Evolutionary conservation across 2,888 invertebrate species (phyloP).

Genomic region (Chaetoderma sp.): DNA sequence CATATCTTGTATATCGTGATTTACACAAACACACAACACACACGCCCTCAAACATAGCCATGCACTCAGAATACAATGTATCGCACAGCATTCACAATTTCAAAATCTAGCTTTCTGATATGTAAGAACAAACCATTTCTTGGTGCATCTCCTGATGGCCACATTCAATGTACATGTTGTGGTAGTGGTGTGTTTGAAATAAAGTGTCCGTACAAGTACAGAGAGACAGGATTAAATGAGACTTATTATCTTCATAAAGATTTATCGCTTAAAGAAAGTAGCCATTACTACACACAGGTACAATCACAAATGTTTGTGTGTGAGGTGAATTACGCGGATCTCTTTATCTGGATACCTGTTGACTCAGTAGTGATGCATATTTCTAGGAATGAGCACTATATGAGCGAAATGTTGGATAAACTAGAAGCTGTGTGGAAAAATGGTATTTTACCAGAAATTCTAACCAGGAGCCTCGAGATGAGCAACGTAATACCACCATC

Average conservation of each 20-base stretch:
- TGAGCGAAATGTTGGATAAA: neutral
- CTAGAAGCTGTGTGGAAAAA: neutral
- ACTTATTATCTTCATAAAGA: neutral
- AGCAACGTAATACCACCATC: neutral
- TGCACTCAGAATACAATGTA: neutral
- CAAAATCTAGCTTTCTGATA: neutral
- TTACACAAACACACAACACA: no score
- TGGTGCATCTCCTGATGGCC: neutral
- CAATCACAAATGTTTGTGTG: neutral
- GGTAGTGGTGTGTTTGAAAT: neutral
- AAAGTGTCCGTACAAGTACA: no score
- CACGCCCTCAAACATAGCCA: no score
- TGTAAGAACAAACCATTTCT: neutral
- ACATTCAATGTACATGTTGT: neutral
- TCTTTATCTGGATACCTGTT: neutral
- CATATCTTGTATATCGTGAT: no score
- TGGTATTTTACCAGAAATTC: neutral
- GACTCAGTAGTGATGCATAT: neutral
- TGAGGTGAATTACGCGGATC: neutral
- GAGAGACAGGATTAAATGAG: neutral
- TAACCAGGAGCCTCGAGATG: neutral
- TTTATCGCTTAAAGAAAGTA: no score
- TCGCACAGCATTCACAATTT: neutral
- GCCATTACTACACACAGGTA: neutral
- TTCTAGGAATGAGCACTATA: neutral